Evolutionary conservation across 2,113 vertebrate species (phyloP), one percentile per base, ranked within the genome.

Genomic region (Semicossyphus pulcher): DNA sequence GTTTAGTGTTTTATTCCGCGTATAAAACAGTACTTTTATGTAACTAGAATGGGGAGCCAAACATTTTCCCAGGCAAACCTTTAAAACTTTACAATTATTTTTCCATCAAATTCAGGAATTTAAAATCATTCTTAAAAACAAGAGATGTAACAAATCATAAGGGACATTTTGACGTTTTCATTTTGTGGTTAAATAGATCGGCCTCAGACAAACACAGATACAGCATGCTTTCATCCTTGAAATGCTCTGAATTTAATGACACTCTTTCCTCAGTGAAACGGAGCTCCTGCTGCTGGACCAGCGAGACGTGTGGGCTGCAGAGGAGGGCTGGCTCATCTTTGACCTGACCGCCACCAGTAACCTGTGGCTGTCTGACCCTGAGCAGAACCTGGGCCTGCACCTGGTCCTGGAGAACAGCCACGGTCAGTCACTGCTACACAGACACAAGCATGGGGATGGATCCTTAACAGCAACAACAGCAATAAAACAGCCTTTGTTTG

Each of bases 281-380:
- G 96, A 97, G 79, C 89, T 98, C 79, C 93, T 97, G 86, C 93
- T 97, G 80, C 93, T 99, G 0, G 96, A 97, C 81, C 95, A 95
- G 21, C 91, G 95, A 26, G 95, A 95, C 0, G 93, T 98, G 83
- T 98, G 97, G 97, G 95, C 96, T 1, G 94, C 94, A 0, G 96
- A 99, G 85, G 96, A 99, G 56, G 96, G 97, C 52, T 99, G 98
- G 98, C 91, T 99, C 85, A 94, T 97, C 44, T 99, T 99, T 49
- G 97, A 99, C 90, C 95, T 99, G 26, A 99, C 97, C 0, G 92
- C 94, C 29, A 97, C 97, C 78, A 97, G 96, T 63, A 97, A 98
- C 91, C 95, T 96, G 72, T 99, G 98, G 98, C 94, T 98, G 76
- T 88, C 95, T 80, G 94, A 96, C 59, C 96, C 97, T 0, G 94